These are phyloP conservation scores for Shargacucullia verbasci DNA, from an alignment of 2,888 invertebrate species.

Conservation along the genomic window DNA sequence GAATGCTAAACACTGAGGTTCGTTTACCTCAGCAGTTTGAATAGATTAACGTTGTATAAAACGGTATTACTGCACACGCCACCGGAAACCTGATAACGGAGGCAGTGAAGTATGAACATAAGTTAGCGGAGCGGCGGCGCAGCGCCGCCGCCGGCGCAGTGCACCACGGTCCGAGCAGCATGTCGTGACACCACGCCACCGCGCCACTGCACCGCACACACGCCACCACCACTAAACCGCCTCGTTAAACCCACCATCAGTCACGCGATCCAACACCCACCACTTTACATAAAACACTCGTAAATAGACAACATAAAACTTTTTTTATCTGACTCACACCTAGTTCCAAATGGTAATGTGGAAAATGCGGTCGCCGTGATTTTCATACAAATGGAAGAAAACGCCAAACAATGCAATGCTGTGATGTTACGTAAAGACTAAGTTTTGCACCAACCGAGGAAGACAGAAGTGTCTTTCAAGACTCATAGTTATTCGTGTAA, in stretches of 20 bases:
- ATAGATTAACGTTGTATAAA: conserved; percentile 64
- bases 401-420: conserved; percentile 43
- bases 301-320: conserved; percentile 64
- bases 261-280: conserved; percentile 67
- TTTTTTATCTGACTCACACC: conserved; percentile 60
- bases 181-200: conserved; percentile 27
- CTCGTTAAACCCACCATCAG: conserved; percentile 39
- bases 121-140: conserved; percentile 60
- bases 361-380: conserved; percentile 55
- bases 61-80: conserved; percentile 64
- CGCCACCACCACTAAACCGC: conserved; percentile 29
- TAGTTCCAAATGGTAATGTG: conserved; percentile 53
- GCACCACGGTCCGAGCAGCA: conserved; percentile 49
- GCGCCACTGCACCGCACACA: conserved; percentile 26
- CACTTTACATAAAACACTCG: conserved; percentile 69
- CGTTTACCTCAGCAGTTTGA: conserved; percentile 66
- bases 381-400: conserved; percentile 48
- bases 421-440: conserved; percentile 40
- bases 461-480: conserved; percentile 53
- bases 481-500: conserved; percentile 59
- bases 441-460: conserved; percentile 25
- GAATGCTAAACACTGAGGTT: conserved; percentile 61
- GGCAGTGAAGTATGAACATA: conserved; percentile 68
- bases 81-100: conserved; percentile 73
- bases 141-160: conserved; percentile 40